Evolutionary conservation across 2,113 vertebrate species (phyloP), one percentile per base, ranked within the genome.

Genomic region (Phalacrocorax aristotelis): DNA sequence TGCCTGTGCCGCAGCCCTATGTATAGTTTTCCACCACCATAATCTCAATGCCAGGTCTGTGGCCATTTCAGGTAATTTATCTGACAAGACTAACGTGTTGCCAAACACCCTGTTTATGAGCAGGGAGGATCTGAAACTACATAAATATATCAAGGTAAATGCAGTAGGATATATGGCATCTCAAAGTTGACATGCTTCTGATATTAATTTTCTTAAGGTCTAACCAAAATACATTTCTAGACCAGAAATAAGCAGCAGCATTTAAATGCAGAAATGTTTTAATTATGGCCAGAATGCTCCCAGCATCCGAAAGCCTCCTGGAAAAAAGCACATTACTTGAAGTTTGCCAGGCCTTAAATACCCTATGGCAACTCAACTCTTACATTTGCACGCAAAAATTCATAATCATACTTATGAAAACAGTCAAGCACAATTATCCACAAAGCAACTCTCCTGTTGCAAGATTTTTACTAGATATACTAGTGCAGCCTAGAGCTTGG

Each of bases 351-450:
- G 83, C 74, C 68, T 14, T 68, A 44, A 84, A 95, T 40, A 83
- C 42, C 40, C 77, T 65, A 76, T 51, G 64, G 92, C 77, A 95
- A 95, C 83, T 80, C 84, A 86, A 64, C 46, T 93, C 71, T 76
- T 83, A 74, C 7, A 77, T 70, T 92, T 81, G 42, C 68, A 60
- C 69, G 85, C 90, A 89, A 90, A 94, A 83, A 89, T 91, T 93
- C 85, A 84, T 85, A 90, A 95, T 72, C 86, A 80, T 57, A 91
- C 61, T 93, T 94, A 88, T 3, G 51, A 83, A 92, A 95, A 94
- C 23, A 95, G 93, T 82, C 76, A 88, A 95, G 79, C 25, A 85
- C 87, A 64, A 13, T 34, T 95, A 94, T 90, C 55, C 75, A 72
- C 52, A 97, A 95, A 94, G 75, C 82, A 97, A n/a, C 29, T 85